Evolutionary conservation across 2,888 invertebrate genomes (phyloP).

Genomic region (Cylindroiulus punctatus): DNA sequence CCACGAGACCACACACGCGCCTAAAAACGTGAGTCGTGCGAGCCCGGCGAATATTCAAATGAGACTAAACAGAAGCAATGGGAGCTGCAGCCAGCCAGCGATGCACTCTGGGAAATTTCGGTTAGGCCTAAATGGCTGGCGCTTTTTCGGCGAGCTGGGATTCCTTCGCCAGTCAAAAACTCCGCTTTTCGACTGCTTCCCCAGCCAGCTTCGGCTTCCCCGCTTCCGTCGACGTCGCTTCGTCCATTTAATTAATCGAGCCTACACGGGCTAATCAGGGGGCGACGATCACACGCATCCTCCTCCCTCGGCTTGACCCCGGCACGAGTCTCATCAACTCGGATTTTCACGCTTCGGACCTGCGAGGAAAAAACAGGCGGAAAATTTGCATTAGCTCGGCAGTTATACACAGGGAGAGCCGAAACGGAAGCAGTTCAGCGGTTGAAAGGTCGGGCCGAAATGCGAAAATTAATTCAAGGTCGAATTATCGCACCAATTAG

Average conservation of each 20-base stretch:
- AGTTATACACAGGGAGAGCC: not conserved
- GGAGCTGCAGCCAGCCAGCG: not conserved
- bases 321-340: not conserved
- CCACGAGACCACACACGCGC: slow-evolving; percentile 4
- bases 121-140: not conserved
- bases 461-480: too few species aligned
- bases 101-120: not conserved
- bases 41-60: slow-evolving; percentile 9
- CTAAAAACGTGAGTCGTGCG: not conserved
- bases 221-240: not conserved
- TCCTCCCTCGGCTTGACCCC: not conserved
- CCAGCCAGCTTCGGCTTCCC: slow-evolving; percentile 32
- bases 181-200: not conserved
- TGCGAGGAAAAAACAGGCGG: not conserved
- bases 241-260: not conserved
- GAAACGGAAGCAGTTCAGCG: too few species aligned
- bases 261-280: not conserved
- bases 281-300: not conserved
- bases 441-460: too few species aligned
- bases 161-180: not conserved
- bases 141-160: not conserved
- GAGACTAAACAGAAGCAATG: slow-evolving; percentile 31
- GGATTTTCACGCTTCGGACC: not conserved
- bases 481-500: too few species aligned
- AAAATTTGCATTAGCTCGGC: not conserved